Evolutionary conservation across 2,113 vertebrate species (phyloP), one percentile per base, ranked within the genome.

Genomic region (Perca flavescens): DNA sequence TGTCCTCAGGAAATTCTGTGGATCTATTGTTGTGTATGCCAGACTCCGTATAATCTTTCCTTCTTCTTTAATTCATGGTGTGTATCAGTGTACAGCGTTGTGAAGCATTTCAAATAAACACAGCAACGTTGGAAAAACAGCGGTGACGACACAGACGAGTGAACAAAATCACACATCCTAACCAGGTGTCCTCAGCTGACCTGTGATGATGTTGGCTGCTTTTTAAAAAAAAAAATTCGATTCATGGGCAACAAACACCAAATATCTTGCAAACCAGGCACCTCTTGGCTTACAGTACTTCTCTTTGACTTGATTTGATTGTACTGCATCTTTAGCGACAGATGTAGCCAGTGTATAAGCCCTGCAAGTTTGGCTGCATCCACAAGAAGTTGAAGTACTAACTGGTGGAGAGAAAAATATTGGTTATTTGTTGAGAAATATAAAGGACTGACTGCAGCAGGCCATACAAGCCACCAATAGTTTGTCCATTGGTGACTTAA

Each of bases 31-130:
- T 67, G 22, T 57, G 1, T 31, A 17, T 16, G 56, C 34, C 17
- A 79, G 47, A 28, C 61, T 60, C 17, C 40, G 7, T 74, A 53
- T 86, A 43, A 73, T 50, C 11, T 80, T 83, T 70, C 83, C n/a
- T 40, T 34, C 11, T 25, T 43, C 7, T 53, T 46, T 64, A 34
- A 68, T 53, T 63, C 9, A 28, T 6, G 40, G 3, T 15, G 3
- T 19, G 60, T 63, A 79, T 68, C 69, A 61, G 69, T 19, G 4
- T 22, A 8, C 28, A n/a, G 13, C 13, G 15, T 12, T n/a, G 34
- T 21, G 16, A 63, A 66, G 17, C 19, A 2, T 40, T 82, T 21
- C 57, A 43, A 15, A 36, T 11, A 63, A 75, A 80, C 61, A 61
- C 2, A 43, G 46, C 50, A 72, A 76, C 74, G 71, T 31, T 69